Evolutionary conservation across 2,888 invertebrate species (phyloP).

Genomic region (Lithophane leautieri): DNA sequence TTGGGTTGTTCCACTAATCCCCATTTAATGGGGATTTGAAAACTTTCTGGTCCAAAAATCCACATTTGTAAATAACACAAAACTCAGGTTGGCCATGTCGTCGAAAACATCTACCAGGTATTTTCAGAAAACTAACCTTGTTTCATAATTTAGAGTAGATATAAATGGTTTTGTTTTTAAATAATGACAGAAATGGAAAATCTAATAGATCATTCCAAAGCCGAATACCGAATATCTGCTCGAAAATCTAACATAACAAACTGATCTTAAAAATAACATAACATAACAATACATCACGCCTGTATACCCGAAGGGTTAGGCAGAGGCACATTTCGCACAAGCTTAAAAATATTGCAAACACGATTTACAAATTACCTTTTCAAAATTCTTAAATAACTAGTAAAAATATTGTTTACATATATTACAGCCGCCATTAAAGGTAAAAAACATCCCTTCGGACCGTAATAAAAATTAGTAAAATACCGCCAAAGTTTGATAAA

Average conservation of each 20-base stretch:
- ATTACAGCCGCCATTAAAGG: constrained; percentile 3
- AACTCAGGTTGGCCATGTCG: not conserved
- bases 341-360: not conserved
- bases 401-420: constrained; percentile 15
- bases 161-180: too few species aligned
- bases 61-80: not conserved
- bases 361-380: not conserved
- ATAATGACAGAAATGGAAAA: not conserved
- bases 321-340: not conserved
- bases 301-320: not conserved
- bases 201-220: too few species aligned
- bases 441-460: constrained; percentile 25
- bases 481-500: constrained; percentile 58
- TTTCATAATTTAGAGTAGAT: not conserved
- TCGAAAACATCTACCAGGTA: not conserved
- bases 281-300: too few species aligned
- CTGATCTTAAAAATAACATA: not conserved
- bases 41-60: too few species aligned
- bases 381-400: not conserved
- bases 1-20: too few species aligned
- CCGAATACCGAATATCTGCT: not conserved
- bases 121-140: not conserved
- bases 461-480: constrained; percentile 58
- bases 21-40: too few species aligned
- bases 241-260: not conserved